Percentiles rank a stretch among this genome's conserved stretches.
phyloP scores from a whole-genome alignment of 2,888 invertebrate species.

The Scaptomyza polygonia region DNA sequence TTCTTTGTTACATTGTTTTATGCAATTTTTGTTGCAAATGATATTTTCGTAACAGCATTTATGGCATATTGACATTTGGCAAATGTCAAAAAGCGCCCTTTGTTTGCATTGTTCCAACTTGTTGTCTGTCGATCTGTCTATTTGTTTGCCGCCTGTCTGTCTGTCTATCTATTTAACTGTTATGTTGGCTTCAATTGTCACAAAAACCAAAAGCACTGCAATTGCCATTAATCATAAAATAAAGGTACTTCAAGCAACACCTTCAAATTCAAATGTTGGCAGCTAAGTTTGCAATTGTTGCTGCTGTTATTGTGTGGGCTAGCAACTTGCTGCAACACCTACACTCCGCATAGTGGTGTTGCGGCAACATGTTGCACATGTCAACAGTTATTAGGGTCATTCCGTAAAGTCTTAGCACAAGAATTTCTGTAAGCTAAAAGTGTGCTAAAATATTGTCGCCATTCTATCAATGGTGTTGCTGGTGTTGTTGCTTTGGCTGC shows the following conservation, averaged over 20 bases:
- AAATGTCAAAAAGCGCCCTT: conserved; percentile 73
- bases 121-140: background rate
- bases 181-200: conserved; percentile 46
- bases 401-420: conserved; percentile 10
- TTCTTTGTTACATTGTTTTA: conserved; percentile 1
- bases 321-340: conserved; percentile 33
- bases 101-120: conserved; percentile 45
- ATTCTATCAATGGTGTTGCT: conserved; percentile 30
- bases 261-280: conserved; percentile 49
- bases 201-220: conserved; percentile 17
- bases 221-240: conserved; percentile 48
- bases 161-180: conserved; percentile 21
- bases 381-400: conserved; percentile 51
- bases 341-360: conserved; percentile 46
- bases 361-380: conserved; percentile 63
- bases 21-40: conserved; percentile 17
- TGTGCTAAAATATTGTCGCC: conserved; percentile 42
- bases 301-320: conserved; percentile 45
- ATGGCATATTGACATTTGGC: conserved; percentile 72
- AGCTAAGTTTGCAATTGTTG: conserved; percentile 40
- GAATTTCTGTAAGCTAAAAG: conserved; percentile 21
- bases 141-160: background rate
- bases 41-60: conserved; percentile 42
- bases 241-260: conserved; percentile 42
- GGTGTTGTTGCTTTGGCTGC: conserved; percentile 15